phyloP scores from a whole-genome alignment of 2,888 invertebrate genomes.

The Anticlea derivata region DNA sequence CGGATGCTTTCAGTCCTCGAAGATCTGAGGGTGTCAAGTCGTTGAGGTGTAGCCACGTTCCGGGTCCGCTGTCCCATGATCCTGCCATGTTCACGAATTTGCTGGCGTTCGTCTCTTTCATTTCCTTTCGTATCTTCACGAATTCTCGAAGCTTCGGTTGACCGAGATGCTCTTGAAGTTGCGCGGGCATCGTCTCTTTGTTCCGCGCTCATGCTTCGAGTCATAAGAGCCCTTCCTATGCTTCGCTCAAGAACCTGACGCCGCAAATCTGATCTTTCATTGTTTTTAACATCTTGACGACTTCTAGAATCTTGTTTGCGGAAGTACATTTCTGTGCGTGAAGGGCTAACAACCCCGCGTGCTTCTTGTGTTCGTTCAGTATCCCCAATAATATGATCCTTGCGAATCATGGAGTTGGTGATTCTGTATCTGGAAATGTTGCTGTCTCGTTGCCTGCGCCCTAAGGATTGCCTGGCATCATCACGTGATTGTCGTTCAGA shows the following conservation, averaged over 20 bases:
- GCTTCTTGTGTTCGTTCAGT: constrained; percentile 13
- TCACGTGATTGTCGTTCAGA: neutral
- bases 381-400: neutral
- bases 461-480: neutral
- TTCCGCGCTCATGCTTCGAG: constrained; percentile 16
- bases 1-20: neutral
- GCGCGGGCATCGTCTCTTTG: constrained; percentile 6
- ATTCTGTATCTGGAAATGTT: neutral
- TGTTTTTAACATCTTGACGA: constrained; percentile 6
- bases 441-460: neutral
- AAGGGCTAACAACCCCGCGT: constrained; percentile 5
- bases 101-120: constrained; percentile 10
- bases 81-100: neutral
- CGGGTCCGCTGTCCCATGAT: neutral
- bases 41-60: neutral
- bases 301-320: constrained; percentile 2
- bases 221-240: constrained; percentile 2
- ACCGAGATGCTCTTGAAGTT: constrained; percentile 10
- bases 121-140: constrained; percentile 13
- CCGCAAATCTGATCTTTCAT: constrained; percentile 6
- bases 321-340: neutral
- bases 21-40: neutral
- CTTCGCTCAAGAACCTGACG: constrained; percentile 13
- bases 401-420: neutral
- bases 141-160: constrained; percentile 7